Base-by-base conservation (phyloP, 2,888 invertebrate species). In the Phaonia tiefii region DNA sequence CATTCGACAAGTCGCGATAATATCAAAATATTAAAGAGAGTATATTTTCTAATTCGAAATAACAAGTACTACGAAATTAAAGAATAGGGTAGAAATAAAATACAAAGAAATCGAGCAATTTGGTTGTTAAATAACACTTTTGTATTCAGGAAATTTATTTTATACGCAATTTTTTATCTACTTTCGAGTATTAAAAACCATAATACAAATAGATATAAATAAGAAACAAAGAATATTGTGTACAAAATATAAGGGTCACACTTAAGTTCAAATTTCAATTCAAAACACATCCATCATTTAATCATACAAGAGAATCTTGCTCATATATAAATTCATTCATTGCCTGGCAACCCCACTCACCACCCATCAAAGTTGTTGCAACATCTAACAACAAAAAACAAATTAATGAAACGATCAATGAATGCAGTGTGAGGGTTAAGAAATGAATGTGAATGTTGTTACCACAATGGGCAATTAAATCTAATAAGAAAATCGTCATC, bases 261-360 rank as follows among this genome's bases (percentile, higher is more conserved):
- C 85, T 85, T 84, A 83, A 80, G 72, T 86, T 87, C 87, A 86
- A 86, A 86, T 85, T 85, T 86, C 86, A 88, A 86, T 88, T 86
- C 86, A 86, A 86, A 88, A 86, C 86, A 87, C 88, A 89, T 89
- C 89, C 86, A 89, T 89, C 88, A 89, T 87, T 89, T 89, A 89
- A 85, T 78, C 78, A 75, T 25, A 0, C 15, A n/a, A 13, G n/a
- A n/a, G 39, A 60, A 58, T 15, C 31, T 37, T 20, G 20, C n/a
- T n/a, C n/a, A n/a, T n/a, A n/a, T n/a, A n/a, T n/a, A n/a, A n/a
- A n/a, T n/a, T n/a, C 31, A 31, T 3, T 3, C 31, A 31, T 42
- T 7, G 20, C 17, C 22, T 22, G n/a, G 11, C 56, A 25, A 26
- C 25, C 7, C 49, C 13, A 13, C 51, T 20, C 1, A 25, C 13